Base-by-base conservation (phyloP, 2,888 invertebrate genomes). In the Poecilus cupreus region DNA sequence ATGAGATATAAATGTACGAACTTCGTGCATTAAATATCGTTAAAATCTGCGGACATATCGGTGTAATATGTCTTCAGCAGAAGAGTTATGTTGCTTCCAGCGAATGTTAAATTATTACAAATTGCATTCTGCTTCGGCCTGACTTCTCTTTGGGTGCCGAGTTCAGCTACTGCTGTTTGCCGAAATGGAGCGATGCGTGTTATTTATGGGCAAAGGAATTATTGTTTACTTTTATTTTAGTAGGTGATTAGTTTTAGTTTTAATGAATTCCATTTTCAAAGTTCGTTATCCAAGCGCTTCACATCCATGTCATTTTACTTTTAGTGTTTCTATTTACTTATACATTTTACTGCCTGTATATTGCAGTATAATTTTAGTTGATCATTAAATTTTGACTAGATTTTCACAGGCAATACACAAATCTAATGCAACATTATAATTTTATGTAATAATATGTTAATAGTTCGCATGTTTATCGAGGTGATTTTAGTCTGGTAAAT, bases 11-110 rank as follows among this genome's bases (percentile, higher is more conserved):
- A 60, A 60, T 60, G 60, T 13, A 26, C 24, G 22, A 60, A 60
- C 24, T 60, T 60, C 60, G 6, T 26, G 60, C 60, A 60, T 60
- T 60, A 60, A 60, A 60, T 60, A 60, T 60, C 60, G 60, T 60
- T 60, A 26, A 60, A 26, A 60, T 60, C 60, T 26, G 60, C 60
- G 60, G 60, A 60, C 24, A 60, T 60, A 60, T 60, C 32, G 60
- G 60, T 60, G 60, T 32, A 60, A 60, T 60, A 60, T 60, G 22
- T 60, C 60, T 60, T 10, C 60, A 32, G 24, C 13, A 1, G 13
- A 24, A 26, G 60, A 60, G 13, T 24, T 13, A 60, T 32, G 60
- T 24, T 60, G 60, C 26, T 24, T 60, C 32, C 26, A 46, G 60
- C 32, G 46, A 60, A 60, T 60, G 26, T 24, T 60, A 26, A 60